These are phyloP conservation scores for Corythaixoides concolor DNA, from an alignment of 2,113 vertebrate genomes.

Conservation along the genomic window DNA sequence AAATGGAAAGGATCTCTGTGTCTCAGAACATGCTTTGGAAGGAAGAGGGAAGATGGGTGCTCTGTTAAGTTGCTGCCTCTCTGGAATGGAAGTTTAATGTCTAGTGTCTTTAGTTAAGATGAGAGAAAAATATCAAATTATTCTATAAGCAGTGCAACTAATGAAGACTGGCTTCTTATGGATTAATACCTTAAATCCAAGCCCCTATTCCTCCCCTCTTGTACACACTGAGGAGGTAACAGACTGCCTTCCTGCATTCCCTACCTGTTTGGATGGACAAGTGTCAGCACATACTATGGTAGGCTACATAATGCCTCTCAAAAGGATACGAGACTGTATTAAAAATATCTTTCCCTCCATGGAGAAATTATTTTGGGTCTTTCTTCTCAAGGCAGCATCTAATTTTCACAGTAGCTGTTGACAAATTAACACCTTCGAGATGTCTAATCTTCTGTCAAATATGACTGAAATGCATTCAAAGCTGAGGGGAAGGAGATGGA, in stretches of 20 bases:
- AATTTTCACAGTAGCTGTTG: neutral
- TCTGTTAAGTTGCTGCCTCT: neutral
- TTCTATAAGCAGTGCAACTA: neutral
- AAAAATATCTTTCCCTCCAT: neutral
- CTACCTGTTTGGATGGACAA: neutral
- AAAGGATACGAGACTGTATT: neutral
- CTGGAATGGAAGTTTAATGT: neutral
- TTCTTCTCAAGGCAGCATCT: neutral
- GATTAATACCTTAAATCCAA: neutral
- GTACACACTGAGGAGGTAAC: neutral
- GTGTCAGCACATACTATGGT: neutral
- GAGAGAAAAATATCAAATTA: neutral
- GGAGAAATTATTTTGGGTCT: neutral
- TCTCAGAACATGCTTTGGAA: neutral
- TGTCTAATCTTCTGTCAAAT: neutral
- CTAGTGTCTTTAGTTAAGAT: neutral
- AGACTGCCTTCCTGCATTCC: neutral
- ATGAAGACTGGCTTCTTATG: neutral
- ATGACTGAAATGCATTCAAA: neutral
- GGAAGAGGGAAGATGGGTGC: neutral
- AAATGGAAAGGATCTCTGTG: neutral
- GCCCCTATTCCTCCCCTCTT: neutral
- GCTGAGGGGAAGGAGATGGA: neutral
- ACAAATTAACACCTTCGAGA: neutral
- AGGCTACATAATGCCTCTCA: neutral